Evolutionary conservation across 2,113 vertebrate genomes (phyloP).

Genomic region (Rhabdomys dilectus): DNA sequence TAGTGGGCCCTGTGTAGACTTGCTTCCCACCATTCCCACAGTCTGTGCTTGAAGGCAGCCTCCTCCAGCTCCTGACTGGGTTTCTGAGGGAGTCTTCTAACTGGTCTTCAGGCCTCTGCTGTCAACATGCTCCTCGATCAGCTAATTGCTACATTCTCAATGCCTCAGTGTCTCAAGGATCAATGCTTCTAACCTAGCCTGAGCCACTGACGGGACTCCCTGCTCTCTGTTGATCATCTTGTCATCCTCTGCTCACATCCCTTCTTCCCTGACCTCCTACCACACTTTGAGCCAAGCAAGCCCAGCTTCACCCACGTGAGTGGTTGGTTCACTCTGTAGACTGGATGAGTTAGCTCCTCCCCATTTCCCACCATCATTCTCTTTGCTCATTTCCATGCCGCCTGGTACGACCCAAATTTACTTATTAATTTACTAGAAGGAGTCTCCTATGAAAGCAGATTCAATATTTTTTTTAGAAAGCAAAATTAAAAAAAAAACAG

Average conservation of each 20-base stretch:
- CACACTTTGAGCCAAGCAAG: background rate
- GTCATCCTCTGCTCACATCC: background rate
- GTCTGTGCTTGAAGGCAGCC: background rate
- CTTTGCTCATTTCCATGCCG: background rate
- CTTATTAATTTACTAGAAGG: slow-evolving; percentile 20
- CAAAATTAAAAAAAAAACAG: background rate
- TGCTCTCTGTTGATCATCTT: background rate
- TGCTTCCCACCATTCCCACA: background rate
- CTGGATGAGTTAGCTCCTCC: background rate
- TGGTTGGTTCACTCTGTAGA: background rate
- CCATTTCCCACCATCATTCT: no score
- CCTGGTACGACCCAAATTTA: background rate
- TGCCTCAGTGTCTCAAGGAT: background rate
- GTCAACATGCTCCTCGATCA: accelerated
- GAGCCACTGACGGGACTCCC: background rate
- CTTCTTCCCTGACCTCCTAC: background rate
- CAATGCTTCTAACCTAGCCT: background rate
- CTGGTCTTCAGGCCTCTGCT: background rate
- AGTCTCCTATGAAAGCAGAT: background rate
- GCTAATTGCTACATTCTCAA: background rate
- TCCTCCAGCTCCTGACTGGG: background rate
- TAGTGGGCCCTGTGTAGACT: background rate
- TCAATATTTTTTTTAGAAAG: background rate
- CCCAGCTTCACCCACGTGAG: background rate
- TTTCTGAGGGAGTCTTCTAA: background rate